A percentile compares a stretch with the other conserved stretches of the same genome.
phyloP scores from a whole-genome alignment of 1,140 invertebrate genomes.

The Atta colombica region DNA sequence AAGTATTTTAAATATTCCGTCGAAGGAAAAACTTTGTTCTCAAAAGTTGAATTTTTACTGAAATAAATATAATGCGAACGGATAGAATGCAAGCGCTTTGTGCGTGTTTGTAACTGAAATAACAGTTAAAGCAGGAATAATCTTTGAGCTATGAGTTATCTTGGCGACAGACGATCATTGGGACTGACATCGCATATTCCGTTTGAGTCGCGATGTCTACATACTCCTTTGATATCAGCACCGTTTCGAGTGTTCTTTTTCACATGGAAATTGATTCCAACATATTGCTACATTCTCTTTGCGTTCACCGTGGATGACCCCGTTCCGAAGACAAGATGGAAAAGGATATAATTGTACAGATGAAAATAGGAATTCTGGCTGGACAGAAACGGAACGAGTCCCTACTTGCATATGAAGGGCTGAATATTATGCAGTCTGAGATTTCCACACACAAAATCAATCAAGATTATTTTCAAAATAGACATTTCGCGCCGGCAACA shows the following conservation, averaged over 20 bases:
- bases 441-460: constrained; percentile 18
- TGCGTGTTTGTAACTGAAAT: constrained; percentile 1
- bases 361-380: constrained; percentile 47
- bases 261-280: constrained; percentile 51
- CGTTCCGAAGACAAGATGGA: constrained; percentile 39
- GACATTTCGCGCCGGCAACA: neutral
- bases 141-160: constrained; percentile 27
- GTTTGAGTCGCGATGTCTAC: constrained; percentile 31
- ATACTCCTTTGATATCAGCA: constrained; percentile 18
- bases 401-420: too few relatives aligned
- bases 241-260: constrained; percentile 47
- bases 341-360: constrained; percentile 51
- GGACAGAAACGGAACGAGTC: constrained; percentile 13
- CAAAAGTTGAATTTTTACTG: constrained; percentile 10
- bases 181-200: constrained; percentile 32
- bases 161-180: constrained; percentile 27
- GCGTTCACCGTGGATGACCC: constrained; percentile 26
- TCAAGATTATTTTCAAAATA: constrained; percentile 9
- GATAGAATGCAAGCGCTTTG: constrained; percentile 9
- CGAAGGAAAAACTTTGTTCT: constrained; percentile 21
- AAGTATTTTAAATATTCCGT: constrained; percentile 32
- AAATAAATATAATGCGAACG: constrained; percentile 33
- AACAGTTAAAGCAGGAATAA: constrained; percentile 9
- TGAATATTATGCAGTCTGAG: constrained; percentile 22
- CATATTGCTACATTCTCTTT: constrained; percentile 39